Base-by-base conservation (phyloP, 2,113 vertebrate species). In the Microtus pennsylvanicus region DNA sequence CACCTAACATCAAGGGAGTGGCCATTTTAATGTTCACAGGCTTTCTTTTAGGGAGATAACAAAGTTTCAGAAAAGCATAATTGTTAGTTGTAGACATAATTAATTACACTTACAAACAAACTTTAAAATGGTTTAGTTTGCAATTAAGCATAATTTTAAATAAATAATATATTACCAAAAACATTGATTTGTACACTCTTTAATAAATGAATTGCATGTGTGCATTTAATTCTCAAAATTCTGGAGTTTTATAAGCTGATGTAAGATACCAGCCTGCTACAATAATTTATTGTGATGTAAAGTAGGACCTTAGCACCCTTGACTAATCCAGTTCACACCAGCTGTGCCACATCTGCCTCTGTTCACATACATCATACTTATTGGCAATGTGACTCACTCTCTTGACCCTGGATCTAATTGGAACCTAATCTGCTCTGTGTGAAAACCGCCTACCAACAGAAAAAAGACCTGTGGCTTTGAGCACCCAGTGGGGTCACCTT, bases 341-440 rank as follows among this genome's bases (percentile, higher is more conserved):
- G 6, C 6, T 30, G 13, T 1, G 16, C 9, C 3, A 17, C 4
- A 0, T 47, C 38, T 47, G 50, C 26, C 61, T 1, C 1, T 50
- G 47, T n/a, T 9, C 30, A 8, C 11, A 1, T 35, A 7, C 22
- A 50, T 89, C 42, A 21, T 1, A 14, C 65, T 70, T 22, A 6
- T 24, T 42, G 12, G 52, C 91, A 35, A 77, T 1, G 1, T 5
- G 24, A 47, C 26, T 28, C 82, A 55, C 65, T 17, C 85, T 91
- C 87, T 28, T 26, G 58, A 14, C 30, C 93, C 61, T 7, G 35
- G 8, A 17, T 17, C 19, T 65, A 74, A 19, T 30, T 8, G 50
- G 7, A 42, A 78, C 45, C 82, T 7, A 28, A 5, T 21, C 24
- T 58, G 33, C 19, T 61, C 24, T 33, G 38, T 22, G 2, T 26